Conservation (phyloP, 2,797 vertebrate genomes). For the Phataginus tetradactyla region DNA sequence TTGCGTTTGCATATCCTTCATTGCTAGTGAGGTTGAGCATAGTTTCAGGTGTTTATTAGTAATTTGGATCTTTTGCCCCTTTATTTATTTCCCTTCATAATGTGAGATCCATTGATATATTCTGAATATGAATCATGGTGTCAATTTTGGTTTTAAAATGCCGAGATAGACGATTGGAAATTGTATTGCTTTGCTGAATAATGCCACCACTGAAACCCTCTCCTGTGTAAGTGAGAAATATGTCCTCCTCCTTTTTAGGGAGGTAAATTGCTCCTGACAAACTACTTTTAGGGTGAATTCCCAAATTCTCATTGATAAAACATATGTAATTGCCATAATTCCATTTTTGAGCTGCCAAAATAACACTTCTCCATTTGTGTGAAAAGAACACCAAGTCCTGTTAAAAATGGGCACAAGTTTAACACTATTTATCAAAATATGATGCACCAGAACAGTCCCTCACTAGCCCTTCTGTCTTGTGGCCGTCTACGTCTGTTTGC, state of each 20-base stretch:
- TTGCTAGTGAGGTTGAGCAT: no score
- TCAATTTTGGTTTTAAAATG: not conserved
- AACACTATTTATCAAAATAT: accelerated
- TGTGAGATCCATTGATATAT: not conserved
- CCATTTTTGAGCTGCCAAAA: not conserved
- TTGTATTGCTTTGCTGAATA: not conserved
- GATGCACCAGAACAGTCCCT: accelerated
- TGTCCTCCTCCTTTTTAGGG: not conserved
- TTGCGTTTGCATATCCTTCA: not conserved
- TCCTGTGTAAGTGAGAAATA: not conserved
- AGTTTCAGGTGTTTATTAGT: not conserved
- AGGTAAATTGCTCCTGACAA: not conserved
- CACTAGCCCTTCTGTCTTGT: accelerated
- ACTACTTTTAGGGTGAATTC: not conserved
- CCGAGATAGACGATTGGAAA: not conserved
- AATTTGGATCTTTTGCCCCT: not conserved
- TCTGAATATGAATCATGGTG: not conserved
- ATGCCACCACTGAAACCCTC: accelerated
- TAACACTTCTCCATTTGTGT: not conserved
- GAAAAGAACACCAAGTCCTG: not conserved
- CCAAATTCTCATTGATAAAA: not conserved
- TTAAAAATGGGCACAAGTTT: not conserved
- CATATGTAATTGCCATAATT: not conserved
- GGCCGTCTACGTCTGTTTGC: not conserved
- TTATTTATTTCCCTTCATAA: not conserved